Percentiles rank a stretch among this genome's conserved stretches.
These are phyloP conservation scores for Scotopteryx bipunctaria DNA, from an alignment of 2,888 invertebrate species.

Conservation along the genomic window DNA sequence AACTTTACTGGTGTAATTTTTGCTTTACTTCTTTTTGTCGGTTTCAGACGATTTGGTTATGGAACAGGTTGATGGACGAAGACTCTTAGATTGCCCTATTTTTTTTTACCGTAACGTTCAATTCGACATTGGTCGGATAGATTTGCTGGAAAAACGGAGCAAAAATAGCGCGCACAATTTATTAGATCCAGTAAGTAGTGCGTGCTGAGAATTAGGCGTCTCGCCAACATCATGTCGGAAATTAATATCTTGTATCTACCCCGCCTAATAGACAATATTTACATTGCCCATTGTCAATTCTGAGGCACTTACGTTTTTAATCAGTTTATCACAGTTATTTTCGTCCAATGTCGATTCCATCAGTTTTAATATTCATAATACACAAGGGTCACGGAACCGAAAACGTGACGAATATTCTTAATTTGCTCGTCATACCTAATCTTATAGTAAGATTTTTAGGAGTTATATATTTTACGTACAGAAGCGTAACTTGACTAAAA, in stretches of 20 bases:
- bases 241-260: slow-evolving; percentile 62
- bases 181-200: slow-evolving; percentile 63
- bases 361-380: slow-evolving; percentile 26
- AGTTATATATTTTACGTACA: neutral
- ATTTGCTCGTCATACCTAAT: slow-evolving; percentile 4
- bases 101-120: slow-evolving; percentile 1
- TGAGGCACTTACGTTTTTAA: slow-evolving; percentile 9
- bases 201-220: slow-evolving; percentile 63
- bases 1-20: too few species aligned
- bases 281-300: slow-evolving; percentile 25
- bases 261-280: slow-evolving; percentile 46
- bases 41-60: too few species aligned
- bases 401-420: slow-evolving; percentile 17
- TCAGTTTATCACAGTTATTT: slow-evolving; percentile 22
- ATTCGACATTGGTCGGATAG: slow-evolving; percentile 39
- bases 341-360: slow-evolving; percentile 18
- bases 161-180: slow-evolving; percentile 65
- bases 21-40: too few species aligned
- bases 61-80: too few species aligned
- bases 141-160: slow-evolving; percentile 53
- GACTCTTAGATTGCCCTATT: neutral
- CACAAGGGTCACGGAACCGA: slow-evolving; percentile 17
- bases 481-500: neutral
- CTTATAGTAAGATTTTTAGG: slow-evolving; percentile 1
- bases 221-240: slow-evolving; percentile 67